A percentile compares a stretch with the other conserved stretches of the same genome.
These are phyloP conservation scores for Hirudo medicinalis DNA, from an alignment of 1,140 invertebrate genomes.

Conservation along the genomic window DNA sequence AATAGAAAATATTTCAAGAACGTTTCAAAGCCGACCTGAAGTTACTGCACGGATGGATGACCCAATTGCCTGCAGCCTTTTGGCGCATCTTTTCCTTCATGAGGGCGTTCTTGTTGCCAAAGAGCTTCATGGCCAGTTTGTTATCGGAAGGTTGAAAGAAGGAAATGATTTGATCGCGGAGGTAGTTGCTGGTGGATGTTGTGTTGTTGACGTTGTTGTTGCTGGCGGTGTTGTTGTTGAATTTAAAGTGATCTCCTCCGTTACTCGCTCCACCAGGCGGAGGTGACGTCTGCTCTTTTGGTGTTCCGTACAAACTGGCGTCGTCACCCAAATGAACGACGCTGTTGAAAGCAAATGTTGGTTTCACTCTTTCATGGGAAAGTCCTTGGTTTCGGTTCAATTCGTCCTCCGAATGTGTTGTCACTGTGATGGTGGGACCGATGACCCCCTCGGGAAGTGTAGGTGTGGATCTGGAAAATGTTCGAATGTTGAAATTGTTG, in stretches of 20 bases:
- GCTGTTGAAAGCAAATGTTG: constrained; percentile 36
- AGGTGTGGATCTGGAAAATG: constrained; percentile 6
- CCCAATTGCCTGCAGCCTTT: constrained; percentile 38
- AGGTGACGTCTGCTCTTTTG: constrained; percentile 70
- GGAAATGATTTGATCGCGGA: constrained; percentile 38
- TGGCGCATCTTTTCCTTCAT: constrained; percentile 40
- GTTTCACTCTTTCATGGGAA: constrained; percentile 52
- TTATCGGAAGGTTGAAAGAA: constrained; percentile 43
- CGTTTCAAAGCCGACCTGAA: constrained; percentile 36
- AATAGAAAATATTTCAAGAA: not conserved
- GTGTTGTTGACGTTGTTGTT: not conserved
- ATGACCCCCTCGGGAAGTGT: not conserved
- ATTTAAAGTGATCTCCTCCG: constrained; percentile 7
- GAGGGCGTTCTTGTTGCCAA: constrained; percentile 41
- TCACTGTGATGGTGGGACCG: constrained; percentile 36
- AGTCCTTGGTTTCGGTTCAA: constrained; percentile 59
- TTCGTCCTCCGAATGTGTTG: constrained; percentile 61
- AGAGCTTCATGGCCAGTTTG: constrained; percentile 43
- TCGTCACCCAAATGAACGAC: constrained; percentile 54
- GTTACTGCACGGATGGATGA: constrained; percentile 42
- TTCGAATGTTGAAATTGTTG: no score
- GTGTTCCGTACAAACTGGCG: constrained; percentile 88
- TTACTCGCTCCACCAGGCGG: constrained; percentile 11
- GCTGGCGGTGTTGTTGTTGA: constrained; percentile 15
- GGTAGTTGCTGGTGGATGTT: constrained; percentile 13